Percentiles rank a stretch among this genome's conserved stretches.
Conservation (phyloP, 2,888 invertebrate species). For the Perizoma flavofasciatum region DNA sequence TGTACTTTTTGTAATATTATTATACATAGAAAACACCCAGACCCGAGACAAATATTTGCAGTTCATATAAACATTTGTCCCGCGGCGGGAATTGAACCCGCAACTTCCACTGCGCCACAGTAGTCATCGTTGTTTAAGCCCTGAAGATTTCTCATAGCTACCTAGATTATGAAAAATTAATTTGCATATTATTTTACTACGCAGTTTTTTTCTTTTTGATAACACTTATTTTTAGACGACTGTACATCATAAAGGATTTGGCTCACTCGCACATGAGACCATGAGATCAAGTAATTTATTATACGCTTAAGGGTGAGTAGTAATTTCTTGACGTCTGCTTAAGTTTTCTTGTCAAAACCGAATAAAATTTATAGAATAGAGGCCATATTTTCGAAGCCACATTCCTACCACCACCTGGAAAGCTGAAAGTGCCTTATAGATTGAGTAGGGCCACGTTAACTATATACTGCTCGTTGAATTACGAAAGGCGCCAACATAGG, state of each 20-base stretch:
- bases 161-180: too few relatives aligned
- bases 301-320: constrained; percentile 12
- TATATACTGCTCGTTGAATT: constrained; percentile 14
- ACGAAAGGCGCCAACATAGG: constrained; percentile 10
- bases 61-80: too few relatives aligned
- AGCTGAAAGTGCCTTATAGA: constrained; percentile 11
- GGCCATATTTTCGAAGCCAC: not conserved
- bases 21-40: too few relatives aligned
- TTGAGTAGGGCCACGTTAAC: constrained; percentile 8
- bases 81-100: too few relatives aligned
- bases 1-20: too few relatives aligned
- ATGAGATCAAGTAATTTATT: constrained; percentile 5
- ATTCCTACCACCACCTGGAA: not conserved
- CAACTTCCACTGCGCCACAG: too few relatives aligned
- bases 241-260: constrained; percentile 8
- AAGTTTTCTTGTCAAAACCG: constrained; percentile 5
- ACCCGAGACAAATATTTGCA: too few relatives aligned
- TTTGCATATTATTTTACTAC: too few relatives aligned
- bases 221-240: not conserved
- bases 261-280: constrained; percentile 3
- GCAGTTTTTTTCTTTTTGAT: not conserved
- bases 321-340: constrained; percentile 13
- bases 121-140: too few relatives aligned
- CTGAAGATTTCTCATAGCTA: too few relatives aligned
- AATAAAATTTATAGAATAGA: too few relatives aligned